Evolutionary conservation across 2,113 vertebrate species (phyloP).

Genomic region (Solea solea): DNA sequence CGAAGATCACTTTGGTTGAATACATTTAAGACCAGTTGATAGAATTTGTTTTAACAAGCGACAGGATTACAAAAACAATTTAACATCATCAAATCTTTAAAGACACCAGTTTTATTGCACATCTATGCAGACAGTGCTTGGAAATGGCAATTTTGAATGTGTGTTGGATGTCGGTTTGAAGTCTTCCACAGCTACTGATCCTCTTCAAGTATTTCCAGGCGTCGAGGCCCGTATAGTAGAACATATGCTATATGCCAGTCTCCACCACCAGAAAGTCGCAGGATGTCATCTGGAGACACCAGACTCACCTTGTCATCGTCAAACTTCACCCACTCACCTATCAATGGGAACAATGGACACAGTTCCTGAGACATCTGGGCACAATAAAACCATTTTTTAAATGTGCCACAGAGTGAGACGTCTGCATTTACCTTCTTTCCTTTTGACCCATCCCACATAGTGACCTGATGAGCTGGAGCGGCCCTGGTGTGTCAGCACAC

Average conservation of each 20-base stretch:
- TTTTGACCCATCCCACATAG: constrained; percentile 98
- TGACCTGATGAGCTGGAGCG: constrained; percentile 98
- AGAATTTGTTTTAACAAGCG: constrained; percentile 70
- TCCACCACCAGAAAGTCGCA: constrained; percentile 95
- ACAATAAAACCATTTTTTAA: no score
- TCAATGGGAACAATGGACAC: constrained; percentile 9
- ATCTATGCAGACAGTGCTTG: constrained; percentile 90
- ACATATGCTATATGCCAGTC: constrained; percentile 99
- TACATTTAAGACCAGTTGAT: constrained; percentile 66
- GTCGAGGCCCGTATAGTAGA: constrained; percentile 94
- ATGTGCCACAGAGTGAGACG: no score
- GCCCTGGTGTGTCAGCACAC: constrained; percentile 96
- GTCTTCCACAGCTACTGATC: constrained; percentile 76
- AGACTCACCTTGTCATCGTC: constrained; percentile 98
- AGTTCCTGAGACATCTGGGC: constrained; percentile 8
- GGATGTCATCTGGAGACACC: constrained; percentile 95
- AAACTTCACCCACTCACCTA: constrained; percentile 99
- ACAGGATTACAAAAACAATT: constrained; percentile 70
- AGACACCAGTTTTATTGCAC: constrained; percentile 95
- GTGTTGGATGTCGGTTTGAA: constrained; percentile 71
- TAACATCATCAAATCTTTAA: constrained; percentile 79
- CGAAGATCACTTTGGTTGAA: constrained; percentile 61
- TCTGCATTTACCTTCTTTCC: constrained; percentile 92
- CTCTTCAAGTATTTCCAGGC: constrained; percentile 88
- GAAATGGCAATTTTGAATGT: constrained; percentile 75